Percentiles rank a stretch among this genome's conserved stretches.
These are phyloP conservation scores for Euspilapteryx auroguttella DNA, from an alignment of 2,888 invertebrate species.

Conservation along the genomic window DNA sequence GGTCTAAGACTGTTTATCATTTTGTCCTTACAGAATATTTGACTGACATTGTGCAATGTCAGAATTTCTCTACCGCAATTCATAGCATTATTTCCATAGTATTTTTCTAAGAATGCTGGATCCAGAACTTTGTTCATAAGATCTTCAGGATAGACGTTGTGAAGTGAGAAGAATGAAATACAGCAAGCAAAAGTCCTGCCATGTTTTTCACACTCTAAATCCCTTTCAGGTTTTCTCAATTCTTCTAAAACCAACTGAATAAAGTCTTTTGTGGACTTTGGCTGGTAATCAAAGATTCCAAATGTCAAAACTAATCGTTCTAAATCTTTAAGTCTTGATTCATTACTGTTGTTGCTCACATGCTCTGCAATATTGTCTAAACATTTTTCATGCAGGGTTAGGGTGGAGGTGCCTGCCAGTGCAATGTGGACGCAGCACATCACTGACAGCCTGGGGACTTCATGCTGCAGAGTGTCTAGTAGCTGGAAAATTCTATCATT, in stretches of 20 bases:
- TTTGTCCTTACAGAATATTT: constrained; percentile 63
- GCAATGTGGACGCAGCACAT: constrained; percentile 68
- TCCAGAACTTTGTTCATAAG: constrained; percentile 61
- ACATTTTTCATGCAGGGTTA: constrained; percentile 31
- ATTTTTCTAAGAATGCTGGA: constrained; percentile 54
- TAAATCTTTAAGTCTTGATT: constrained; percentile 70
- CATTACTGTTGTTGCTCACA: constrained; percentile 40
- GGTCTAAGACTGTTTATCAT: constrained; percentile 55
- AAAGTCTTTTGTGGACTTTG: constrained; percentile 34
- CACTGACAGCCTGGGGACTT: constrained; percentile 62
- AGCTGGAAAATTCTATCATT: constrained; percentile 49
- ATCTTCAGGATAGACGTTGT: constrained; percentile 59
- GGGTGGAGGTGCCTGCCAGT: constrained; percentile 57
- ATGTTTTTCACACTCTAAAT: constrained; percentile 57
- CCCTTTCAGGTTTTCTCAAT: constrained; percentile 52
- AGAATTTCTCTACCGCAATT: constrained; percentile 60
- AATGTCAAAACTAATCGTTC: constrained; percentile 68
- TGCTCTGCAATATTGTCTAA: constrained; percentile 47
- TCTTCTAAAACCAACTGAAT: constrained; percentile 39
- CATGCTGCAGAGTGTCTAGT: constrained; percentile 50
- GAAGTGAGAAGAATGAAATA: constrained; percentile 62
- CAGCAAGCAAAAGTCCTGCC: constrained; percentile 64
- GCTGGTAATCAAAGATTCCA: constrained; percentile 63
- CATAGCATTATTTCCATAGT: constrained; percentile 50
- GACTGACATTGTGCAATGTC: constrained; percentile 64